These are phyloP conservation scores for Synodontis membranacea DNA, from an alignment of 2,113 vertebrate species.

Conservation along the genomic window DNA sequence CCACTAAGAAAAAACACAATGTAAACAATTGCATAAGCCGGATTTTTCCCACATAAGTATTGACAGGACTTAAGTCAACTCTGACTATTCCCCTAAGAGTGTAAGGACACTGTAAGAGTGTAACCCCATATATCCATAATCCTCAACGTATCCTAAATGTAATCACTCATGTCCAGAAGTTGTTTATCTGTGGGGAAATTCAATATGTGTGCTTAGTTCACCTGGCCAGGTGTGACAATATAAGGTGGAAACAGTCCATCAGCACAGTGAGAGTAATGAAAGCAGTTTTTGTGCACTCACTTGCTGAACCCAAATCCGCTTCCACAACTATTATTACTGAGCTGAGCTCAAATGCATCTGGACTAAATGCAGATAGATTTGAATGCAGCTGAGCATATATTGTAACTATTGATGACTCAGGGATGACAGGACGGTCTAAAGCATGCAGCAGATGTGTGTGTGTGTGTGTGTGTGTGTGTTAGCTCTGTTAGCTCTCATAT, in stretches of 20 bases:
- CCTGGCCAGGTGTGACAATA: constrained; percentile 53
- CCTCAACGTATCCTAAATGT: constrained; percentile 36
- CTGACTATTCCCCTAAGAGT: background rate
- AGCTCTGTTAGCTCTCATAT: background rate
- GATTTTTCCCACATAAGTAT: background rate
- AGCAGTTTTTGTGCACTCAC: background rate
- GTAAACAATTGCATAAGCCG: background rate
- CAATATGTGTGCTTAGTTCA: constrained; percentile 39
- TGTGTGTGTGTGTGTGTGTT: constrained; percentile 10
- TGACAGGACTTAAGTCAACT: background rate
- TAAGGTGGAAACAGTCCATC: constrained; percentile 52
- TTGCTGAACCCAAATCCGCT: constrained; percentile 9
- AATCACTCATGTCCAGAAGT: constrained; percentile 37
- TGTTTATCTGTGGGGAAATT: constrained; percentile 34
- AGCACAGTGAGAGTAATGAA: constrained; percentile 46
- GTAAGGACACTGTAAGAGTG: background rate
- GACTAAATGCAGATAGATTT: constrained; percentile 17
- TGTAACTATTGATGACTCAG: constrained; percentile 22
- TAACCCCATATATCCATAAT: constrained; percentile 9
- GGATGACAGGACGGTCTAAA: constrained; percentile 29
- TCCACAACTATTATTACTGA: constrained; percentile 10
- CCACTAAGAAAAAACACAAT: background rate
- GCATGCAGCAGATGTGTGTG: constrained; percentile 16
- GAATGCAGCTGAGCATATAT: constrained; percentile 18
- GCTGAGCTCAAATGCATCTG: constrained; percentile 8